These are phyloP conservation scores for Cabera pusaria DNA, from an alignment of 2,888 invertebrate genomes.

Conservation along the genomic window DNA sequence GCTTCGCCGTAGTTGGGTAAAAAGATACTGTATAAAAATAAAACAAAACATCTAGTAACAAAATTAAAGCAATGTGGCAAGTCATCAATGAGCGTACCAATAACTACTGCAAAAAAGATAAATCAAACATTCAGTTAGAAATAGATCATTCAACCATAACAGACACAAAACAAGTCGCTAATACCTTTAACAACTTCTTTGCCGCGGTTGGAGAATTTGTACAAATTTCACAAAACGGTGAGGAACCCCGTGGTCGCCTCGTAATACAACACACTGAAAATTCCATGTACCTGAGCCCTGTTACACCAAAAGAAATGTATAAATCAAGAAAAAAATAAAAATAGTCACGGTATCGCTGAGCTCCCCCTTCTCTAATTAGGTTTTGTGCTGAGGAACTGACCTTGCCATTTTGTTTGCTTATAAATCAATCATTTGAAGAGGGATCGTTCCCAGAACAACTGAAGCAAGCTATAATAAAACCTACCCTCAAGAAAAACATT, in stretches of 20 bases:
- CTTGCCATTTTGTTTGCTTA: too few relatives aligned
- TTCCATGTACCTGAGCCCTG: conserved; percentile 1
- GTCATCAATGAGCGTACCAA: conserved; percentile 1
- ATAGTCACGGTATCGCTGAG: neutral
- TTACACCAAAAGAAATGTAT: neutral
- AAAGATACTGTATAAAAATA: too few relatives aligned
- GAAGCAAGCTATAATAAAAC: neutral
- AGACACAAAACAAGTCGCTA: neutral
- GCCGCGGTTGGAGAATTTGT: neutral
- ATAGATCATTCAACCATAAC: neutral
- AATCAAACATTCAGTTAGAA: neutral
- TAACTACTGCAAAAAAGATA: neutral
- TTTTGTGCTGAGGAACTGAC: too few relatives aligned
- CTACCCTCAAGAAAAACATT: conserved; percentile 1
- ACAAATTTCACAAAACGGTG: too few relatives aligned
- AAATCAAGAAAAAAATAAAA: conserved; percentile 1
- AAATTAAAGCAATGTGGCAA: neutral
- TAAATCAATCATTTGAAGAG: too few relatives aligned
- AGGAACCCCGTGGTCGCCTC: neutral
- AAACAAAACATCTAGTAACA: too few relatives aligned
- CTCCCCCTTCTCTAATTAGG: neutral
- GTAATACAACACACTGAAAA: neutral
- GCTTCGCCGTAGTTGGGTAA: too few relatives aligned
- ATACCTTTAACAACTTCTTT: neutral
- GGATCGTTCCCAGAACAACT: neutral